Evolutionary conservation across 2,888 invertebrate genomes (phyloP).

Genomic region (Tuta absoluta): DNA sequence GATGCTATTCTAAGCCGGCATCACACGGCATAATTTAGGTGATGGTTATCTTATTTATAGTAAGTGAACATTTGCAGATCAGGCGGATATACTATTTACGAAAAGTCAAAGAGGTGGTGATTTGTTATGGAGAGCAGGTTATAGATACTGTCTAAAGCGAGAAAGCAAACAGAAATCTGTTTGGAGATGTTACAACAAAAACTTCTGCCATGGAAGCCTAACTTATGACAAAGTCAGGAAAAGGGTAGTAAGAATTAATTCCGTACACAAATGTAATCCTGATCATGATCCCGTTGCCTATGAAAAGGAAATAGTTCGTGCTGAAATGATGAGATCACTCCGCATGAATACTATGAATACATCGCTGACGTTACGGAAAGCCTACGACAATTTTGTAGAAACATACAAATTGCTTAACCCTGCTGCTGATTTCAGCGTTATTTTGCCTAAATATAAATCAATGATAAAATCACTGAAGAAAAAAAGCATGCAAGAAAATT

Average conservation of each 20-base stretch:
- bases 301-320: slow-evolving; percentile 2
- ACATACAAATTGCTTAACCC: slow-evolving; percentile 7
- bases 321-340: not conserved
- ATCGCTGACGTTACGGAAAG: not conserved
- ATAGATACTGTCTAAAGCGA: not conserved
- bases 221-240: not conserved
- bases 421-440: not conserved
- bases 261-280: not conserved
- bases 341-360: not conserved
- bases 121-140: slow-evolving; percentile 10
- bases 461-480: not conserved
- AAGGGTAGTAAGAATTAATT: not conserved
- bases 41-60: not conserved
- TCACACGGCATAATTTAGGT: not conserved
- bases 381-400: slow-evolving; percentile 5
- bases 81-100: not conserved
- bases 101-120: slow-evolving; percentile 2
- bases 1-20: no score
- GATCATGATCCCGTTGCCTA: not conserved
- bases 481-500: no score
- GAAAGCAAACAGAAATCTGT: not conserved
- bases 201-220: not conserved
- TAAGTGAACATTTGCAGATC: not conserved
- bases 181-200: not conserved
- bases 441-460: not conserved